Evolutionary conservation across 2,113 vertebrate genomes (phyloP), one percentile per base, ranked within the genome.

Genomic region (Halcyon malimbica): DNA sequence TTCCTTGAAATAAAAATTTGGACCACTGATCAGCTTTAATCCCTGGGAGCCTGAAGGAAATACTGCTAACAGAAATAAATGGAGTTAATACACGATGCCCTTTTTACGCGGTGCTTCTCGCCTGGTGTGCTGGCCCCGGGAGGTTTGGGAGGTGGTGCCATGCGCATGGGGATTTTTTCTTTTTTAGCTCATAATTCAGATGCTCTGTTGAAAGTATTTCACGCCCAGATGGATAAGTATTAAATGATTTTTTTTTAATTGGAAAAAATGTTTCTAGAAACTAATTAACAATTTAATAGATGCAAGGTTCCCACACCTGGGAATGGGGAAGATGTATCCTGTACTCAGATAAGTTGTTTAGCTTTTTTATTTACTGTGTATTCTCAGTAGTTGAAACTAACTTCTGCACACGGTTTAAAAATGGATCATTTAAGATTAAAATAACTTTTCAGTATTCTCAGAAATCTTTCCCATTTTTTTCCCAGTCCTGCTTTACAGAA

Each of bases 151-250:
- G 29, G 56, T 2, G 1, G 19, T 0, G 9, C 70, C 80, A 14
- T 57, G 80, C 0, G 0, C 3, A 6, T 60, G 0, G 0, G 50
- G 44, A 73, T 80, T 0, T 0, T 10, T 84, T 85, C 63, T 70
- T 63, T 81, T 85, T 73, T 74, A 70, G 76, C 63, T 83, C 76
- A 80, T 28, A 18, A 4, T 85, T 95, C 65, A 78, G 5, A 76
- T 69, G 41, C 64, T 75, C 70, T 68, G 15, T n/a, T 64, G 29
- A 95, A 94, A 90, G 89, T 71, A 28, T 95, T 96, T 93, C 78
- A 77, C 96, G 83, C 88, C 89, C 95, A 93, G 88, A 90, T 96
- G 93, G 94, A 85, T 84, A 92, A 90, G 75, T 93, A 92, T 94
- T 90, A 90, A 96, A 87, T 96, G 17, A 90, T 94, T 84, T 51